A percentile compares a stretch with the other conserved stretches of the same genome.
Conservation (phyloP, 2,113 vertebrate genomes). For the Albula goreensis region DNA sequence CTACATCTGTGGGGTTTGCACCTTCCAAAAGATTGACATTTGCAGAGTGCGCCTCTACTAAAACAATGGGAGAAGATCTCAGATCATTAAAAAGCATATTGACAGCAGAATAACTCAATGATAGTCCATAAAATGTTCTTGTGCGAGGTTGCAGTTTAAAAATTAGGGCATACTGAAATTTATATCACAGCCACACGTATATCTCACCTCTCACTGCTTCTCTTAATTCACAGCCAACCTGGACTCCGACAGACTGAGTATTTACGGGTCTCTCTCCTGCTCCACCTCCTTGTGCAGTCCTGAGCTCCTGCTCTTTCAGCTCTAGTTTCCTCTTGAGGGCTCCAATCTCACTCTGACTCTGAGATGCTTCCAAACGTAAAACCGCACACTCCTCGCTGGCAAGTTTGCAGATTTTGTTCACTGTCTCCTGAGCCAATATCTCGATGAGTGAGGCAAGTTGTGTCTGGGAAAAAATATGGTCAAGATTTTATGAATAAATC, state of each 20-base stretch:
- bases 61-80: conserved; percentile 1
- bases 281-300: conserved; percentile 42
- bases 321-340: conserved; percentile 52
- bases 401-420: conserved; percentile 62
- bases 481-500: not conserved
- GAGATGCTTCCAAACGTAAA: conserved; percentile 36
- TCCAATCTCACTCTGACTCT: conserved; percentile 42
- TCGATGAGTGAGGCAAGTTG: conserved; percentile 55
- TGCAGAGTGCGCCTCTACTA: conserved; percentile 48
- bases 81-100: not conserved
- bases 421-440: conserved; percentile 58
- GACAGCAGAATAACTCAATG: no score
- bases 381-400: conserved; percentile 53
- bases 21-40: conserved; percentile 56
- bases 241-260: conserved; percentile 5
- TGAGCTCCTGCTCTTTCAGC: conserved; percentile 48
- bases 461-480: conserved; percentile 28
- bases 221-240: conserved; percentile 15
- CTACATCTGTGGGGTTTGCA: conserved; percentile 30
- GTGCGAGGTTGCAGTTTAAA: no score
- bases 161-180: not conserved
- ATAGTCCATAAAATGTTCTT: no score
- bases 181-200: not conserved
- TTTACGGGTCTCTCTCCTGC: not conserved
- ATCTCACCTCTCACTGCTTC: not conserved